Conservation (phyloP, 2,113 vertebrate species). For the Tragelaphus imberbis region DNA sequence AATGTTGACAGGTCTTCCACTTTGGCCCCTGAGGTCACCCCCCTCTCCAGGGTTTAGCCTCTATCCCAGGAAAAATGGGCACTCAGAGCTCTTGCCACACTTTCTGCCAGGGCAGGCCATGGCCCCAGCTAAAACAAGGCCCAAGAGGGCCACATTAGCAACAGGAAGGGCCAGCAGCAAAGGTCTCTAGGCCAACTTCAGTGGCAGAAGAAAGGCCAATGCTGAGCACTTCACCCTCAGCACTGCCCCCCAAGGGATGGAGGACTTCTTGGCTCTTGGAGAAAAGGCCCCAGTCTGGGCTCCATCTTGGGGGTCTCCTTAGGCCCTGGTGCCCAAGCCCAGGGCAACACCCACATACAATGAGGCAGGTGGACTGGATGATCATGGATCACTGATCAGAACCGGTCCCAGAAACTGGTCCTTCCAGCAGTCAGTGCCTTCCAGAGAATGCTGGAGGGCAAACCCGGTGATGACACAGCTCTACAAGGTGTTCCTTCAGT, state of each 20-base stretch:
- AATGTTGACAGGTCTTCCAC: not conserved
- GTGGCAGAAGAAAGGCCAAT: not conserved
- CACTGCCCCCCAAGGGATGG: not conserved
- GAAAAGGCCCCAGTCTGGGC: not conserved
- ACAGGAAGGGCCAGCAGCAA: not conserved
- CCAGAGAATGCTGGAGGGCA: not conserved
- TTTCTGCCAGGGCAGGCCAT: not conserved
- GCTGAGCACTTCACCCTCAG: not conserved
- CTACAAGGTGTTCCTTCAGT: not conserved
- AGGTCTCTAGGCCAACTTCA: not conserved
- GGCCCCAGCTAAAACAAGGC: not conserved
- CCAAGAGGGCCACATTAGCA: too few species aligned
- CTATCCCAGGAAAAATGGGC: not conserved
- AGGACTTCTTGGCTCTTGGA: not conserved
- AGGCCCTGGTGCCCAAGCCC: not conserved
- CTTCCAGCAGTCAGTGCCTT: not conserved
- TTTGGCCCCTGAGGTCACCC: not conserved
- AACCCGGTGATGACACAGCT: not conserved
- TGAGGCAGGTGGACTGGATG: not conserved
- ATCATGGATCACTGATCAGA: not conserved
- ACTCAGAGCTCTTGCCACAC: not conserved
- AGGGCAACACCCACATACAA: fast-evolving
- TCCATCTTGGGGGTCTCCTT: not conserved
- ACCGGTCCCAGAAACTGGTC: not conserved
- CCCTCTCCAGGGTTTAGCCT: not conserved